Evolutionary conservation across 2,113 vertebrate species (phyloP).

Genomic region (Apeltes quadracus): DNA sequence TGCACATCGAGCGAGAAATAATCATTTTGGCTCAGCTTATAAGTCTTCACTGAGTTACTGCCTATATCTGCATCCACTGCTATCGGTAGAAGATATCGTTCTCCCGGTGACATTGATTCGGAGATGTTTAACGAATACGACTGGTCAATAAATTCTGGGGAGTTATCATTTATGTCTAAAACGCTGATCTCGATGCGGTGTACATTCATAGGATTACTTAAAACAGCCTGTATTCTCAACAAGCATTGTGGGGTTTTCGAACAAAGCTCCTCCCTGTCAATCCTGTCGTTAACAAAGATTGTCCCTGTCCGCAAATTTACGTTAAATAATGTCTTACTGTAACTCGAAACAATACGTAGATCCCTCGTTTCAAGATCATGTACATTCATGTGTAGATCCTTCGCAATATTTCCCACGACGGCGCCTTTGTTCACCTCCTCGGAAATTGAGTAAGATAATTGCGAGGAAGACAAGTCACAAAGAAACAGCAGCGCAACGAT

Average conservation of each 20-base stretch:
- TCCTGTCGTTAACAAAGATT: conserved; percentile 76
- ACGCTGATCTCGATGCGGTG: conserved; percentile 77
- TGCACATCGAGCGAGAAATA: background rate
- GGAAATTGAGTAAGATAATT: conserved; percentile 67
- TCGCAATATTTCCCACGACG: conserved; percentile 72
- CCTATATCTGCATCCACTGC: conserved; percentile 68
- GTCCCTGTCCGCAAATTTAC: conserved; percentile 79
- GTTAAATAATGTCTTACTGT: conserved; percentile 72
- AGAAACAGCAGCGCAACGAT: conserved; percentile 45
- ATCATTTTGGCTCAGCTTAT: background rate
- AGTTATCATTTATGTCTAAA: conserved; percentile 82
- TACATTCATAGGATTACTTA: conserved; percentile 75
- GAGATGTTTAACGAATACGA: conserved; percentile 65
- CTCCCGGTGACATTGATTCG: conserved; percentile 60
- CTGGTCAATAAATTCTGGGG: conserved; percentile 72
- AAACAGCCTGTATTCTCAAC: conserved; percentile 76
- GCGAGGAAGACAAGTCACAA: conserved; percentile 48
- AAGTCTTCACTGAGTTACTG: conserved; percentile 64
- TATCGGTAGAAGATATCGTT: conserved; percentile 58
- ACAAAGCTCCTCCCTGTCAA: conserved; percentile 82
- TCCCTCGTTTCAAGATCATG: conserved; percentile 67
- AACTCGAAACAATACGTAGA: conserved; percentile 75
- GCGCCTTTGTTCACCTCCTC: conserved; percentile 75
- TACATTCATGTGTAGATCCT: conserved; percentile 70
- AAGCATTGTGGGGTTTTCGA: conserved; percentile 66